A percentile compares a stretch with the other conserved stretches of the same genome.
Evolutionary conservation across 2,113 vertebrate genomes (phyloP).

Genomic region (Rana temporaria): DNA sequence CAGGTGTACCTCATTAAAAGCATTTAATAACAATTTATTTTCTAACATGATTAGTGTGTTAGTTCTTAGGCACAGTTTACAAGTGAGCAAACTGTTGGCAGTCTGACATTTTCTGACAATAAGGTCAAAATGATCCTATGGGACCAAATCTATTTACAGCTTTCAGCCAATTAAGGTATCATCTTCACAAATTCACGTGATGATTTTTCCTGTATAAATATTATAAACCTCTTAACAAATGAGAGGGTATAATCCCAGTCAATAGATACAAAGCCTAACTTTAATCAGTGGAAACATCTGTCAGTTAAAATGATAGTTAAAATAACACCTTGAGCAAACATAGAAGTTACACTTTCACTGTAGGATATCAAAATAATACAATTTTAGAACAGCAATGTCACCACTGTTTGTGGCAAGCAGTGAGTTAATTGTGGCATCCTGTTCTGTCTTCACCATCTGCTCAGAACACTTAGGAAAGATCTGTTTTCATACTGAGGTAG

Average conservation of each 20-base stretch:
- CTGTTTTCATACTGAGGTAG: slow-evolving; percentile 51
- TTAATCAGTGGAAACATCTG: slow-evolving; percentile 1
- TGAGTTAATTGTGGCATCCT: slow-evolving; percentile 30
- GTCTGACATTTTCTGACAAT: slow-evolving; percentile 40
- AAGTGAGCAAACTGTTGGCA: slow-evolving; percentile 27
- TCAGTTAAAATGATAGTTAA: slow-evolving; percentile 6
- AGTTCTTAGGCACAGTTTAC: slow-evolving; percentile 4
- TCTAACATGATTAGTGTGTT: not conserved
- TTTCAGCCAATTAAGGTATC: slow-evolving; percentile 51
- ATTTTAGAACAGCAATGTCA: slow-evolving; percentile 1
- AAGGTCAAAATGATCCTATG: slow-evolving; percentile 35
- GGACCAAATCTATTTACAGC: slow-evolving; percentile 45
- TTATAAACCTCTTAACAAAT: slow-evolving; percentile 53
- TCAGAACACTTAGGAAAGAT: slow-evolving; percentile 52
- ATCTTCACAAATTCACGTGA: slow-evolving; percentile 43
- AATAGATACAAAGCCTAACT: slow-evolving; percentile 7
- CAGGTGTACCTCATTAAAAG: no score
- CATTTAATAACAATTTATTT: not conserved
- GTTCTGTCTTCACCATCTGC: slow-evolving; percentile 46
- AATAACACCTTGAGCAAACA: slow-evolving; percentile 18
- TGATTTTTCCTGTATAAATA: slow-evolving; percentile 47
- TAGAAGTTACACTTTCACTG: slow-evolving; percentile 11
- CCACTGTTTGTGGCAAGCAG: slow-evolving; percentile 14
- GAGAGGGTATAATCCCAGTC: slow-evolving; percentile 16
- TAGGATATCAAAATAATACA: not conserved